Base-by-base conservation (phyloP, 2,113 vertebrate genomes). In the Lipophrys pholis region DNA sequence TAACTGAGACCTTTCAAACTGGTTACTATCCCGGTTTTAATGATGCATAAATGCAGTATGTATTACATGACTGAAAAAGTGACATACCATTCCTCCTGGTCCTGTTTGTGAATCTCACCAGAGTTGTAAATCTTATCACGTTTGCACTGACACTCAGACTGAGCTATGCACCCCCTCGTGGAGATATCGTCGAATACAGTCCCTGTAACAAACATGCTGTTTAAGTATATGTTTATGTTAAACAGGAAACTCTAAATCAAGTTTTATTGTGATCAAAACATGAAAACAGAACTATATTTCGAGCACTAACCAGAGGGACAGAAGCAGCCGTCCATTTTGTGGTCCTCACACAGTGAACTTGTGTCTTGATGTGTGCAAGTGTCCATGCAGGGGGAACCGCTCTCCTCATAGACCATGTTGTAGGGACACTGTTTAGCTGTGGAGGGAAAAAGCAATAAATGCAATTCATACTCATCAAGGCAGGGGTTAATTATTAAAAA, bases 301-400 rank as follows among this genome's bases (percentile, higher is more conserved):
- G 14, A 8, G 49, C 40, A 73, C 92, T 87, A 84, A 95, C 98
- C 97, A 88, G 95, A 76, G 0, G 97, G 97, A 87, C 98, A 99
- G 90, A 98, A 97, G 76, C 98, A 99, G 40, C 97, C 97, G 1
- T 99, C 98, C 92, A 95, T 94, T 72, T 83, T 93, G 87, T 99
- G 97, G 5, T 98, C 96, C 56, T 97, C 96, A 70, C 98, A 99
- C 63, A 98, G 88, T 41, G 74, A 95, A 88, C 95, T 96, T 78
- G 94, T 84, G 16, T 95, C 94, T 66, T 80, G 89, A 56, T 96
- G 90, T 1, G 94, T 94, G 81, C 98, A 99, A n/a, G 95, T 96
- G 57, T 96, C 95, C 90, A 96, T 79, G 70, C 98, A 99, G 10
- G 97, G 96, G 0, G 96, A 97, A 73, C 94, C 91, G 6, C 95